phyloP scores from a whole-genome alignment of 53 echinoderm and acorn worm species.

The Hippasteria phrygiana region DNA sequence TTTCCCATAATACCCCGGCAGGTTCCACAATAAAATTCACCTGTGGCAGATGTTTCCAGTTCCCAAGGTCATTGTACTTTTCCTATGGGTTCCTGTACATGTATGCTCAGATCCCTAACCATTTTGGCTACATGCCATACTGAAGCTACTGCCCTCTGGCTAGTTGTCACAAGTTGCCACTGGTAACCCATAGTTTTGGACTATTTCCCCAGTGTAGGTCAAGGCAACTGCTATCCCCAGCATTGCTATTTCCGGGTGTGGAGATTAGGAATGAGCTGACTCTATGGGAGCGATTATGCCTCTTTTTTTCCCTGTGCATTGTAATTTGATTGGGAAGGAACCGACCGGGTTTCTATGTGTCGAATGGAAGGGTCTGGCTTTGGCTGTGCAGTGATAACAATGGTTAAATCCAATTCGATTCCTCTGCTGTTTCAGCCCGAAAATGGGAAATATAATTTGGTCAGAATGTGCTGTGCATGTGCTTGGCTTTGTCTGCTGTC shows the following conservation, averaged over 20 bases:
- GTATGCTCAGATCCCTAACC: no score
- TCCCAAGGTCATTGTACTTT: slow-evolving; percentile 46
- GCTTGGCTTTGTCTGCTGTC: neutral
- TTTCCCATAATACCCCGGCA: no score
- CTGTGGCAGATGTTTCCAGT: slow-evolving; percentile 19
- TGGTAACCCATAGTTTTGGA: slow-evolving; percentile 27
- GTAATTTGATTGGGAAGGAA: slow-evolving; percentile 41
- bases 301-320: slow-evolving; percentile 23
- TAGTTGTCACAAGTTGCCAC: slow-evolving; percentile 37
- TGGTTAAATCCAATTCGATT: neutral
- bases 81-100: neutral
- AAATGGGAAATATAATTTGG: slow-evolving; percentile 38
- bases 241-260: slow-evolving; percentile 33
- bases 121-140: neutral
- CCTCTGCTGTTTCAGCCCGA: slow-evolving; percentile 22
- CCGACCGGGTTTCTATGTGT: neutral
- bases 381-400: neutral
- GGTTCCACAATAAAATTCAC: neutral
- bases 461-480: neutral
- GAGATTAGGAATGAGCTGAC: slow-evolving; percentile 18
- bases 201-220: neutral
- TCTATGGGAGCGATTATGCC: slow-evolving; percentile 36
- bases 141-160: neutral
- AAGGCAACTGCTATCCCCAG: neutral
- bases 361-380: neutral